These are phyloP conservation scores for Tipula confusa DNA, from an alignment of 2,888 invertebrate species.

Conservation along the genomic window DNA sequence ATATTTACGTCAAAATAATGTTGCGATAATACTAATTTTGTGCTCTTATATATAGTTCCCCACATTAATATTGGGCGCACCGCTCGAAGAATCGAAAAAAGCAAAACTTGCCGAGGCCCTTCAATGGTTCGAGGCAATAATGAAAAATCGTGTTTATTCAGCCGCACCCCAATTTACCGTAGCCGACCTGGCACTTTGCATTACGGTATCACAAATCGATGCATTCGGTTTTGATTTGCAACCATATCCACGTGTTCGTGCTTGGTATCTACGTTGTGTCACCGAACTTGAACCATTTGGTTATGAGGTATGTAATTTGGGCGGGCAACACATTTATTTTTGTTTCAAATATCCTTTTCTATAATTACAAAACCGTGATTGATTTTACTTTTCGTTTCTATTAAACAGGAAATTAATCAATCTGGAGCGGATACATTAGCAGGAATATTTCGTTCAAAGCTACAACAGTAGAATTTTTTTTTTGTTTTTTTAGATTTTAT, in stretches of 20 bases:
- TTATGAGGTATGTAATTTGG: conserved; percentile 54
- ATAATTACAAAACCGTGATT: background rate
- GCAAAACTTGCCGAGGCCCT: conserved; percentile 56
- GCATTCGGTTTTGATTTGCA: conserved; percentile 54
- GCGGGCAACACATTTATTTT: no score
- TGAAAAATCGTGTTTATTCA: conserved; percentile 55
- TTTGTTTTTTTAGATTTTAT: background rate
- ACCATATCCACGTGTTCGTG: conserved; percentile 52
- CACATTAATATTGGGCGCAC: conserved; percentile 50
- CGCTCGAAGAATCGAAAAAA: conserved; percentile 50
- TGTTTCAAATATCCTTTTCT: background rate
- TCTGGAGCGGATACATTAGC: conserved; percentile 57
- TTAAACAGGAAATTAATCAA: conserved; percentile 54
- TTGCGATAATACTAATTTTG: background rate
- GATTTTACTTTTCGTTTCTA: conserved; percentile 4
- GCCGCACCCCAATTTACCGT: conserved; percentile 56
- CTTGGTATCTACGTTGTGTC: conserved; percentile 66
- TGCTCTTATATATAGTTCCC: conserved; percentile 51
- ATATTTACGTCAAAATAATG: background rate
- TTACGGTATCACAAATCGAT: conserved; percentile 49
- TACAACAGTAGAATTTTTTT: conserved; percentile 36
- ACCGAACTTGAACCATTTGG: conserved; percentile 60
- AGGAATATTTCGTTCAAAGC: conserved; percentile 53
- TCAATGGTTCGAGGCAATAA: conserved; percentile 53
- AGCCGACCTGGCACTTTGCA: conserved; percentile 46